Evolutionary conservation across 1,140 invertebrate genomes (phyloP).

Genomic region (Diprion similis): DNA sequence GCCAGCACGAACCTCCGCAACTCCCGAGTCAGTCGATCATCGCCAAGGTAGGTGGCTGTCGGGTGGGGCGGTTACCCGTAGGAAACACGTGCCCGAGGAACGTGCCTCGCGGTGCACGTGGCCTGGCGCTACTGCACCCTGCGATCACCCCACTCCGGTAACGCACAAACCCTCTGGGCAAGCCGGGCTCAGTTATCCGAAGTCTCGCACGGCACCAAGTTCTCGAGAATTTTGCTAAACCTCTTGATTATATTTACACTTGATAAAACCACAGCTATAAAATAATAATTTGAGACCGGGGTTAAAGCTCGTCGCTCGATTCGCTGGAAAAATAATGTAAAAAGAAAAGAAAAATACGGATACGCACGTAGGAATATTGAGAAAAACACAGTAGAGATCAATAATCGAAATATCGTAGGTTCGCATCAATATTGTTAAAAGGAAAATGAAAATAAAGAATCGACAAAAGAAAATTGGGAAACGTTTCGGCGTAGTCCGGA

Average conservation of each 20-base stretch:
- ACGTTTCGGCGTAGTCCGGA: background rate
- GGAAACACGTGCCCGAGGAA: slow-evolving; percentile 50
- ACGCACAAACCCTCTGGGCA: background rate
- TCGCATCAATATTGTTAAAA: background rate
- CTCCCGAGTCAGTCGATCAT: too few species aligned
- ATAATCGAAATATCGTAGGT: background rate
- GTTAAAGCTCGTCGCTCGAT: too few species aligned
- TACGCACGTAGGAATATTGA: background rate
- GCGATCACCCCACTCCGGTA: slow-evolving; percentile 11
- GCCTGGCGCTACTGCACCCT: slow-evolving; percentile 26
- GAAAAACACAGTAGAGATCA: background rate
- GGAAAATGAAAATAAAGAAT: too few species aligned
- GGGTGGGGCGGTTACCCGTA: background rate
- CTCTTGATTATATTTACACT: background rate
- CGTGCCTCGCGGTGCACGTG: slow-evolving; percentile 54
- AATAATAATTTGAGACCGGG: too few species aligned
- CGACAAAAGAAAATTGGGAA: background rate
- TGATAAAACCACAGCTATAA: too few species aligned
- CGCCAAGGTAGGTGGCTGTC: background rate
- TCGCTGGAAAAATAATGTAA: background rate
- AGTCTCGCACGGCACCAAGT: slow-evolving; percentile 11
- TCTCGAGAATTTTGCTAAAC: background rate
- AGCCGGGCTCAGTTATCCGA: slow-evolving; percentile 28
- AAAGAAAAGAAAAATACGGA: background rate
- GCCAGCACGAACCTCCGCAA: too few species aligned